phyloP scores from a whole-genome alignment of 2,888 invertebrate species.

The Drosophila anomalata region DNA sequence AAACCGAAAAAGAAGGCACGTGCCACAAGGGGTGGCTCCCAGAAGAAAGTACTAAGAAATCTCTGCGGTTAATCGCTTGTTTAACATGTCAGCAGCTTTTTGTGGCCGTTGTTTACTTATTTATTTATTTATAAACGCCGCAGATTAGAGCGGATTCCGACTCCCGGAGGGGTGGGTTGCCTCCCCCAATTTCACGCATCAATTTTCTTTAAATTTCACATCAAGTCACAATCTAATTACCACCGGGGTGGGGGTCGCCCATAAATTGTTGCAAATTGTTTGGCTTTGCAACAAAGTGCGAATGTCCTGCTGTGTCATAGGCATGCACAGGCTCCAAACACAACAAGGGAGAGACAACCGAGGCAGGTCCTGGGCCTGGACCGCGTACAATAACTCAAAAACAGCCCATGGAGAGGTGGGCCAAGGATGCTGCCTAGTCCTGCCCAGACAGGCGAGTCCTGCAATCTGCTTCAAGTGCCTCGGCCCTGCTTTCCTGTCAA shows the following conservation, averaged over 20 bases:
- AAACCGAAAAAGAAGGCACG: slow-evolving; percentile 63
- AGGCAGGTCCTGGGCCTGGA: slow-evolving; percentile 36
- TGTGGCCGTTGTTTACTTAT: slow-evolving; percentile 61
- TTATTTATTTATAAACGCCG: slow-evolving; percentile 52
- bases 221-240: slow-evolving; percentile 59
- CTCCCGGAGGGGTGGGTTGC: not conserved
- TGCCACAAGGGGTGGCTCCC: slow-evolving; percentile 45
- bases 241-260: slow-evolving; percentile 16
- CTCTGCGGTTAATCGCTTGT: slow-evolving; percentile 79
- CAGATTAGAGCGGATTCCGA: slow-evolving; percentile 9
- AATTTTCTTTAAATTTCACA: slow-evolving; percentile 51
- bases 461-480: slow-evolving; percentile 75
- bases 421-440: slow-evolving; percentile 21
- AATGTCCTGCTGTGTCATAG: slow-evolving; percentile 64
- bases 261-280: slow-evolving; percentile 61
- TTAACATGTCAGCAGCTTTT: slow-evolving; percentile 73
- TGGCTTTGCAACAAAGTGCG: slow-evolving; percentile 56
- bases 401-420: slow-evolving; percentile 65
- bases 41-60: slow-evolving; percentile 40
- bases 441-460: slow-evolving; percentile 32
- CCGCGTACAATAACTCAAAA: slow-evolving; percentile 82
- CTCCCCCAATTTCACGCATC: slow-evolving; percentile 52
- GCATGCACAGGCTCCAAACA: slow-evolving; percentile 27
- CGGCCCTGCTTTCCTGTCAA: slow-evolving; percentile 61
- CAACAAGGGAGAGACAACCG: not conserved